Conservation (phyloP, 2,888 invertebrate genomes). For the Parelbella ahira region DNA sequence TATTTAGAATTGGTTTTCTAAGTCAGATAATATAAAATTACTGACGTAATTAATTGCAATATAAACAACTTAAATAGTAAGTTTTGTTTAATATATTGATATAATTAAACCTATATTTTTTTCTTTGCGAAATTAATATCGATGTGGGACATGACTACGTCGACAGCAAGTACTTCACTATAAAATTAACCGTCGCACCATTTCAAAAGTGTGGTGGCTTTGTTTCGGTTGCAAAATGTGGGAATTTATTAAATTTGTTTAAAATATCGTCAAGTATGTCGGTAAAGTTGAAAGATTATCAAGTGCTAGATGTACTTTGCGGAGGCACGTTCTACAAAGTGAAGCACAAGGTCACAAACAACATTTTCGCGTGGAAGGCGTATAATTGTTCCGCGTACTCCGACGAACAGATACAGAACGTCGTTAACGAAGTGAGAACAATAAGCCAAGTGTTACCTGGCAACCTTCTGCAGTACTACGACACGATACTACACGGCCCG, state of each 20-base stretch:
- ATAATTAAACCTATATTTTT: too few species aligned
- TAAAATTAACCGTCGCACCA: slow-evolving; percentile 49
- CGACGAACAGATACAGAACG: slow-evolving; percentile 65
- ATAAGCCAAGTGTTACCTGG: slow-evolving; percentile 58
- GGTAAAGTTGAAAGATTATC: slow-evolving; percentile 70
- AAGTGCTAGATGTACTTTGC: slow-evolving; percentile 73
- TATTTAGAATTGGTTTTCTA: too few species aligned
- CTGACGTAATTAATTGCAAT: too few species aligned
- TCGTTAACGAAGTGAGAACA: slow-evolving; percentile 65
- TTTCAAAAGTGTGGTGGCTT: slow-evolving; percentile 64
- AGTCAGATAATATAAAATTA: too few species aligned
- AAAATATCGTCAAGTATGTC: slow-evolving; percentile 46
- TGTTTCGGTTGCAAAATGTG: slow-evolving; percentile 70
- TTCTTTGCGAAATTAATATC: too few species aligned
- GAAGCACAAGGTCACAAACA: slow-evolving; percentile 74
- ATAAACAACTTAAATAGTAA: too few species aligned
- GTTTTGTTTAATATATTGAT: too few species aligned
- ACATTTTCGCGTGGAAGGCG: slow-evolving; percentile 75
- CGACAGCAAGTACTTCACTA: slow-evolving; percentile 44
- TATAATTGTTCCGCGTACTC: slow-evolving; percentile 66
- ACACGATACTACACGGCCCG: slow-evolving; percentile 68
- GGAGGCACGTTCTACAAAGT: slow-evolving; percentile 76
- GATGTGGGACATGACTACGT: slow-evolving; percentile 9
- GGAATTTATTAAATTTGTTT: slow-evolving; percentile 37
- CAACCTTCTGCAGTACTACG: slow-evolving; percentile 63